phyloP scores from a whole-genome alignment of 2,113 vertebrate species.

The Urocolius indicus region DNA sequence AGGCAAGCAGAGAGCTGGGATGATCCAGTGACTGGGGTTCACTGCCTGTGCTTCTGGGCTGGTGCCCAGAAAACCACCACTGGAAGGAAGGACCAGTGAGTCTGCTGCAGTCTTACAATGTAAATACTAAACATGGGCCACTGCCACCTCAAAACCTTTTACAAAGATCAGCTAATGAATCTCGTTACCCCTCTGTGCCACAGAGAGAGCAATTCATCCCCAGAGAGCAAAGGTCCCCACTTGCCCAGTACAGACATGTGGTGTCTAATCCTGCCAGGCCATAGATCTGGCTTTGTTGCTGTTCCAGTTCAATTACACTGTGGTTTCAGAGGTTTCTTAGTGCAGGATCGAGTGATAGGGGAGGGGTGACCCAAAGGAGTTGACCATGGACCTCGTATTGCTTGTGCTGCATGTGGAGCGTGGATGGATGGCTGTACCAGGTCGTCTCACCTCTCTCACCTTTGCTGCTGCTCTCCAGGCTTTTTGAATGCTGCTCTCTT shows the following conservation, averaged over 20 bases:
- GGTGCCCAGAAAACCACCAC: background rate
- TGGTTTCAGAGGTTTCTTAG: background rate
- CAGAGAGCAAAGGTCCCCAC: background rate
- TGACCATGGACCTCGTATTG: background rate
- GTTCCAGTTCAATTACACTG: background rate
- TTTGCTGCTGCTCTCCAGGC: background rate
- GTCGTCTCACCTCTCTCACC: background rate
- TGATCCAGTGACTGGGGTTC: background rate
- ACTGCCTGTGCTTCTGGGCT: background rate
- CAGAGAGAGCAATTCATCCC: background rate
- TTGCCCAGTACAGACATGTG: background rate
- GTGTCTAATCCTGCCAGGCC: background rate
- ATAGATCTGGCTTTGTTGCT: background rate
- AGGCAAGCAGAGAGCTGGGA: background rate
- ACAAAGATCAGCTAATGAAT: background rate
- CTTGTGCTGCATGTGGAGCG: background rate
- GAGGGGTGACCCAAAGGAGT: background rate
- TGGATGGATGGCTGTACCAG: background rate
- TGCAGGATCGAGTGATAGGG: background rate
- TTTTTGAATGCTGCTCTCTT: background rate
- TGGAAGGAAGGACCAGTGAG: background rate
- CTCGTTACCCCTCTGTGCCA: background rate
- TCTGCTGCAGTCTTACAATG: background rate
- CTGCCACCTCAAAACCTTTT: background rate
- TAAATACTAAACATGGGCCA: background rate